These are phyloP conservation scores for Amblyjoppa proteus DNA, from an alignment of 2,888 invertebrate species.

Conservation along the genomic window DNA sequence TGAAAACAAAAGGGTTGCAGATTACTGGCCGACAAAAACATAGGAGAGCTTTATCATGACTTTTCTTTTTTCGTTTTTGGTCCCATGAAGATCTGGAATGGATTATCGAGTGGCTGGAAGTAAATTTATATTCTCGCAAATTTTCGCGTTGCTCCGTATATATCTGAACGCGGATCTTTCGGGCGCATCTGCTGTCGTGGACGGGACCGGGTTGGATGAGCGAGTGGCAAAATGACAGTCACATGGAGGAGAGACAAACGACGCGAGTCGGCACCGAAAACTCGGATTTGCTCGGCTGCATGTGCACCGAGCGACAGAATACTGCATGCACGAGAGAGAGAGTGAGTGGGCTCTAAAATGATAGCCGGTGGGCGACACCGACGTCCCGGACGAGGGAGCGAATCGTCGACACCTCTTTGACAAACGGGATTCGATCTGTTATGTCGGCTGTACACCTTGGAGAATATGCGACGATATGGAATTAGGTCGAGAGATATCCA, in stretches of 20 bases:
- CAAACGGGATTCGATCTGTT: constrained; percentile 47
- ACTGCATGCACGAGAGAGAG: constrained; percentile 10
- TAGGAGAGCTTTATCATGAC: not conserved
- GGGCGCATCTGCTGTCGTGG: constrained; percentile 43
- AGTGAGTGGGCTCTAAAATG: constrained; percentile 22
- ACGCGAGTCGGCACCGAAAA: constrained; percentile 36
- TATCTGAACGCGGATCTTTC: constrained; percentile 14
- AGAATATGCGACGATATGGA: constrained; percentile 10
- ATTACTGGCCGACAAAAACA: not conserved
- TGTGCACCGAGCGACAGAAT: constrained; percentile 14
- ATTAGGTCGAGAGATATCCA: constrained; percentile 30
- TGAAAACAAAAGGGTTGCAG: not conserved
- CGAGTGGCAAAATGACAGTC: constrained; percentile 46
- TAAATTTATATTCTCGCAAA: constrained; percentile 30
- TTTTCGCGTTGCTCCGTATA: not conserved
- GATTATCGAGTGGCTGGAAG: constrained; percentile 27
- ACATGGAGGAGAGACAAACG: constrained; percentile 34
- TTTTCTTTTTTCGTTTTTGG: not conserved
- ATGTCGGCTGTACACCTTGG: constrained; percentile 9
- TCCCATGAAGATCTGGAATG: not conserved
- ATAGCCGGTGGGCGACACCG: constrained; percentile 27
- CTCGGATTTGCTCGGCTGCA: constrained; percentile 24
- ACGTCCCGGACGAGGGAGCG: constrained; percentile 30
- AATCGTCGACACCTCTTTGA: constrained; percentile 50
- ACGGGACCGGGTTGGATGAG: constrained; percentile 29